Base-by-base conservation (phyloP, 2,113 vertebrate species). In the Uria aalge region DNA sequence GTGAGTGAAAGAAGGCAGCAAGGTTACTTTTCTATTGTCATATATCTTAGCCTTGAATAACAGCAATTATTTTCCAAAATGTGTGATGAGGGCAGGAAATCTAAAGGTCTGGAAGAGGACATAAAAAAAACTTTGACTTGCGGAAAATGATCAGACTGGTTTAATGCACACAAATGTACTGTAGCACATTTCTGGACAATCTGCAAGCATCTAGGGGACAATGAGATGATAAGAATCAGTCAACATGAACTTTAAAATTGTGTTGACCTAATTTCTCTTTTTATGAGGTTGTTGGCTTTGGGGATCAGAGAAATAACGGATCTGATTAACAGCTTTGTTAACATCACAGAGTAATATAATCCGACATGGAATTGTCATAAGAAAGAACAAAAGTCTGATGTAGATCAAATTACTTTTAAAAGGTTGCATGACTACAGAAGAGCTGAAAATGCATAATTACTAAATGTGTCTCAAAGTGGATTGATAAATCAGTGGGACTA, bases 311-410 rank as follows among this genome's bases (percentile, higher is more conserved):
- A 12, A 88, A 81, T 71, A 76, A 57, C 0, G 1, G 18, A 74
- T 34, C 18, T 55, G 24, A 59, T 41, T 55, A 72, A 53, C 29
- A 89, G 40, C 19, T 85, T 67, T 43, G 9, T 88, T 73, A 55
- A 62, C 47, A 73, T 50, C 23, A 38, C 12, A 40, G 7, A 23
- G 45, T 60, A 59, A 60, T 29, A 36, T 8, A 55, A 62, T 48
- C 26, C 0, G 1, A 43, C 29, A 43, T 0, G 1, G 75, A 73
- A 74, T 34, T 60, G 38, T 8, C 9, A 5, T 50, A 56, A 34
- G 23, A 74, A 66, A 55, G 19, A 68, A 63, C 29, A 60, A 62
- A 87, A 62, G 41, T 55, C 36, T 72, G 10, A 36, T 53, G 13
- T 55, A 53, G 22, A 75, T 34, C 43, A 36, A 59, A 76, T 66